Base-by-base conservation (phyloP, 2,888 invertebrate species). In the Idaea aversata region DNA sequence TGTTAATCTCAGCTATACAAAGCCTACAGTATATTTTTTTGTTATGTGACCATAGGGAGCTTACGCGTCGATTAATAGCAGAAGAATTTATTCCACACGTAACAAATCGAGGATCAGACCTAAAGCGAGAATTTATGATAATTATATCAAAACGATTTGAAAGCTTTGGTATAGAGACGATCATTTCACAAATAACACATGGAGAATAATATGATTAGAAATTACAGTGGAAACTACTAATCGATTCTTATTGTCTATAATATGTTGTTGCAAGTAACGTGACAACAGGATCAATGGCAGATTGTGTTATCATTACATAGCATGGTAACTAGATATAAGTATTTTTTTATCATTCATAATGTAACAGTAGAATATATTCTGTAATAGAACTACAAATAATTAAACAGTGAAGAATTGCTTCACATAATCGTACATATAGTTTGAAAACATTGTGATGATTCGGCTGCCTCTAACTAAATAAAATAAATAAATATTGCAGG, bases 1-100 rank as follows among this genome's bases (percentile, higher is more conserved):
- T 72, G 79, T 81, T 79, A 77, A 79, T 84, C 73, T 72, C 67
- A 65, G 74, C 76, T 67, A 70, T 75, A 74, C 63, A 75, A 74
- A 80, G 71, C 75, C 71, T 73, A 68, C 73, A 71, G 72, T 75
- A 70, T 72, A 71, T 65, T 65, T 63, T 64, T 36, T 60, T 63
- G 65, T 70, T 66, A 70, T 70, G 72, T 70, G 62, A 38, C 67
- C 63, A 57, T 47, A 61, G 34, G 47, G 57, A 62, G 15, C 16
- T 15, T 15, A 10, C 59, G 57, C 47, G 57, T 58, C 62, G 64
- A 67, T 68, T 64, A 64, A 70, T 67, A 67, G 59, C 63, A 65
- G 59, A 64, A 65, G 57, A 38, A 57, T 58, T 67, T 65, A 65
- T 67, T 63, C 47, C 47, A 25, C 36, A 59, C 34, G 58, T 16